A percentile compares a stretch with the other conserved stretches of the same genome.
Evolutionary conservation across 2,797 vertebrate species (phyloP).

Genomic region (Zalophus californianus): DNA sequence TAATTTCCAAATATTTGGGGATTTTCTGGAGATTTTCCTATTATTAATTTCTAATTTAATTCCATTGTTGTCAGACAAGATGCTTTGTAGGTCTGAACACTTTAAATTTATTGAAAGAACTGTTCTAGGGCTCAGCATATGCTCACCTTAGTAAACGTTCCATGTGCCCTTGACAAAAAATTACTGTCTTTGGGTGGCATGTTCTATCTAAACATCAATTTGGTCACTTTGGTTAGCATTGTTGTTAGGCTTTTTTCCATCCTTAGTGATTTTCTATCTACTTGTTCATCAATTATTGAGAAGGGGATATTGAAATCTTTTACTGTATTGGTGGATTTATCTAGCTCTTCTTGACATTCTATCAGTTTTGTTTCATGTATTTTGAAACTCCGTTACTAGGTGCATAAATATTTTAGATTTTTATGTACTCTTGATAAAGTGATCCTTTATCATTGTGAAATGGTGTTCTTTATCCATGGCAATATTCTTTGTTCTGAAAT

Average conservation of each 20-base stretch:
- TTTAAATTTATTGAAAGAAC: neutral
- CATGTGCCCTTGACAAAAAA: neutral
- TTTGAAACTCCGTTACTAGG: neutral
- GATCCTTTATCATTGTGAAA: neutral
- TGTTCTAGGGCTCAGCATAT: neutral
- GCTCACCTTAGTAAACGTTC: neutral
- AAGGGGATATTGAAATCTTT: neutral
- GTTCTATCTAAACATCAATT: neutral
- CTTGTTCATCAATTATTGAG: neutral
- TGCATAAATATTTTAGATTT: neutral
- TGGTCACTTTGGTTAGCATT: neutral
- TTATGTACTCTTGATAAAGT: neutral
- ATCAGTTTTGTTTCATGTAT: neutral
- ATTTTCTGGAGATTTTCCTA: neutral
- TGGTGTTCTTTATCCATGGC: neutral
- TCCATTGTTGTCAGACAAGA: neutral
- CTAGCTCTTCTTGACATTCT: neutral
- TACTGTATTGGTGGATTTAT: neutral
- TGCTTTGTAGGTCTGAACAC: neutral
- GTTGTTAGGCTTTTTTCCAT: neutral
- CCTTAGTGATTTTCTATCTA: neutral
- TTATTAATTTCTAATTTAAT: conserved; percentile 29
- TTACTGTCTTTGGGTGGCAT: neutral
- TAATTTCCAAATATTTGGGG: neutral
- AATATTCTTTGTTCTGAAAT: neutral